These are phyloP conservation scores for Amphiura filiformis DNA, from an alignment of 35 echinoderm and acorn worm genomes.

Conservation along the genomic window DNA sequence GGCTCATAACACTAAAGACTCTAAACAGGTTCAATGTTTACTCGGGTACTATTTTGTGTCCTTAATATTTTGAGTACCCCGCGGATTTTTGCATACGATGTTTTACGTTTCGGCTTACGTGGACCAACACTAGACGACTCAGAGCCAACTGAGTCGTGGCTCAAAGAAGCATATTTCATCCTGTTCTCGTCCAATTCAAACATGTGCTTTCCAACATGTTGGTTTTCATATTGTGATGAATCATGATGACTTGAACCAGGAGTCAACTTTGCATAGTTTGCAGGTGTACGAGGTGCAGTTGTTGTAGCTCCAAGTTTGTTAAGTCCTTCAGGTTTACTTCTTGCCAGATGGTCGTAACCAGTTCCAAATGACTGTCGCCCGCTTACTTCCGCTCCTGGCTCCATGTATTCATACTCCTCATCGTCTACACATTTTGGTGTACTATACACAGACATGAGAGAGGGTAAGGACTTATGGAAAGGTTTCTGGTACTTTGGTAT, in stretches of 20 bases:
- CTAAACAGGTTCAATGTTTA: conserved; percentile 11
- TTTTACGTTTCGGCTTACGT: not conserved
- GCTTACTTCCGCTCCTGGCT: not conserved
- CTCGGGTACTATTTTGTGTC: not conserved
- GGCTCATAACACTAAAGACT: no score
- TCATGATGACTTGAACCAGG: not conserved
- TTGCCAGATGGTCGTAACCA: not conserved
- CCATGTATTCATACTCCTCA: not conserved
- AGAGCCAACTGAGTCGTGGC: not conserved
- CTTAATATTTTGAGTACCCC: not conserved
- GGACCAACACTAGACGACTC: not conserved
- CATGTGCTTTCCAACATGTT: not conserved
- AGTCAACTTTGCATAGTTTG: not conserved
- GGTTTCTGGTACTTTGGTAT: not conserved
- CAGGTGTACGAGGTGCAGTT: not conserved
- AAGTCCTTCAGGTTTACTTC: not conserved
- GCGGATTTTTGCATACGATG: not conserved
- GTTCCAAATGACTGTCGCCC: not conserved
- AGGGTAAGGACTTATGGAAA: not conserved
- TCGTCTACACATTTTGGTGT: not conserved
- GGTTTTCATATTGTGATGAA: not conserved
- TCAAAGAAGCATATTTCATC: not conserved
- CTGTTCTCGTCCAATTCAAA: not conserved
- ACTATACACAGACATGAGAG: not conserved
- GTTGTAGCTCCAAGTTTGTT: not conserved